Evolutionary conservation across 2,888 invertebrate genomes (phyloP), one percentile per base, ranked within the genome.

Genomic region (Zootermopsis nevadensis): DNA sequence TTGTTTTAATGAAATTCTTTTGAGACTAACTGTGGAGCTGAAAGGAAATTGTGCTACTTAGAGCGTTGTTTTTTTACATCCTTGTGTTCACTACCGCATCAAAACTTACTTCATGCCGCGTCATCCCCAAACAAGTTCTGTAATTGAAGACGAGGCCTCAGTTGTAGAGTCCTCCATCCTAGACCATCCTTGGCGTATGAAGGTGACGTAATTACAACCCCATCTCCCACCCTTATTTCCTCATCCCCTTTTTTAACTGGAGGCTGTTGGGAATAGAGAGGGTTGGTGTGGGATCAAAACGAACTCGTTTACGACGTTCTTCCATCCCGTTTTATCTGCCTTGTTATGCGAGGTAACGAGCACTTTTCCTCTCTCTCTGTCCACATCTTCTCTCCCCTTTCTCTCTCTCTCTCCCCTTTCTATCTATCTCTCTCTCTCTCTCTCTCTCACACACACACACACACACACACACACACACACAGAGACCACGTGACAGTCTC

Each of bases 341-440:
- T 80, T 80, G 80, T 80, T 80, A 80, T 66, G 80, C 60, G 80
- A 80, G 80, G 66, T 80, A 80, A 80, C 80, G 66, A 80, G 80
- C 38, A 35, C 80, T 33, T 38, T 15, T 30, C 38, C 31, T 27
- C 80, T 80, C 66, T 60, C 60, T 55, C 15, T 55, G 24, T 55
- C 55, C n/a, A 10, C 27, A 1, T 60, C 27, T 27, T 27, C 12
- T 27, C 7, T 27, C 2, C 60, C 27, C 27, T 4, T 22, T 4
- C 55, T 19, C 55, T 19, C 55, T 12, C 55, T 19, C 12, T 1
- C 55, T 48, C 48, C 15, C 48, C 48, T 48, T 15, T 48, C 48
- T 48, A 8, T 48, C 48, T 48, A 8, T 48, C 48, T 48, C 48
- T 48, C 48, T 48, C 48, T 48, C 48, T 48, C 48, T 1, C 24